Percentiles rank a stretch among this genome's conserved stretches.
Conservation (phyloP, 2,113 vertebrate genomes). For the Pachycephala philippinensis region DNA sequence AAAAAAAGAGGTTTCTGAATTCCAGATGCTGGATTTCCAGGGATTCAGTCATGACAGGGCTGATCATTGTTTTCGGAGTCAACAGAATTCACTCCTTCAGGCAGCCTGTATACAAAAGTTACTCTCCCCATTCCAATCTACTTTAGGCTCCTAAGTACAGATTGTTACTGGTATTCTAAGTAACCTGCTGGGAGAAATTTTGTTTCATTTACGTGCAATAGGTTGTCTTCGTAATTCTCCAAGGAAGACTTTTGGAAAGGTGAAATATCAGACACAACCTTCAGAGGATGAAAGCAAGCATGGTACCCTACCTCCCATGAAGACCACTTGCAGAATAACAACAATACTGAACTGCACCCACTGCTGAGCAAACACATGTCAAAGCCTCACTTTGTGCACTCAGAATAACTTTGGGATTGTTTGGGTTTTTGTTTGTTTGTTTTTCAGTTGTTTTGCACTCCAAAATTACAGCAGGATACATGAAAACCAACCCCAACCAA, state of each 20-base stretch:
- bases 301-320: not conserved
- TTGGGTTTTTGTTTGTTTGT: not conserved
- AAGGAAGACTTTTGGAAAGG: not conserved
- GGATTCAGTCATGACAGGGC: not conserved
- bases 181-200: not conserved
- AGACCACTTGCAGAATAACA: not conserved
- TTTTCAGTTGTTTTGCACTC: not conserved
- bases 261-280: not conserved
- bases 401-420: not conserved
- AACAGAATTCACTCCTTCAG: not conserved
- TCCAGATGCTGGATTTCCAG: not conserved
- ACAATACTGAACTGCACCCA: not conserved
- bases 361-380: not conserved
- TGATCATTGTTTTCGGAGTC: not conserved
- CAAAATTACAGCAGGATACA: not conserved
- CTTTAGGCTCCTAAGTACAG: not conserved
- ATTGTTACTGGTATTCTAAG: not conserved
- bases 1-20: not conserved
- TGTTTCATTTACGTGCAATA: not conserved
- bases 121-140: not conserved
- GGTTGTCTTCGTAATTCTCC: not conserved
- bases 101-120: not conserved
- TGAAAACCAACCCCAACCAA: not conserved
- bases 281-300: not conserved
- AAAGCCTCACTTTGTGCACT: not conserved